These are phyloP conservation scores for Amyelois transitella DNA, from an alignment of 1,140 invertebrate genomes.

Conservation along the genomic window DNA sequence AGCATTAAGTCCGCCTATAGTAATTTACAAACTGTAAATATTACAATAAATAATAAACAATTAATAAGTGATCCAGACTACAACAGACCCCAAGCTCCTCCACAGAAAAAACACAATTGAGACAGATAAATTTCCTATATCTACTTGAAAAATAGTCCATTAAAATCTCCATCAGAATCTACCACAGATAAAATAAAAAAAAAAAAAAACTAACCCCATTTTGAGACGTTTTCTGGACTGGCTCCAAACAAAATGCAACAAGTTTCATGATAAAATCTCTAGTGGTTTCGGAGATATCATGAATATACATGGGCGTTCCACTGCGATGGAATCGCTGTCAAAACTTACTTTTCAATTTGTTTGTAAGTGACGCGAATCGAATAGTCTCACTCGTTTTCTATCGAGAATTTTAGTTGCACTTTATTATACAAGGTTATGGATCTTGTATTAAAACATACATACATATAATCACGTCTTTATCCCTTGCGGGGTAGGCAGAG, in stretches of 20 bases:
- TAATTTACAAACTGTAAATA: no score
- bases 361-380: background rate
- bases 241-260: conserved; percentile 2
- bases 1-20: no score
- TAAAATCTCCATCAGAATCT: background rate
- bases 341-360: background rate
- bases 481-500: no score
- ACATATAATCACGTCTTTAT: no score
- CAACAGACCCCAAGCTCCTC: no score
- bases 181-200: background rate
- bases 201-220: background rate
- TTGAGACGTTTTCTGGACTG: background rate
- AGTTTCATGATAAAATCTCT: conserved; percentile 5
- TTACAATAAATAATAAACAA: no score
- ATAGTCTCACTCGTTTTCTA: background rate
- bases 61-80: no score
- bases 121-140: no score
- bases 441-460: no score
- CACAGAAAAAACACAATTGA: no score
- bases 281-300: background rate
- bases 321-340: background rate
- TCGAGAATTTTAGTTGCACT: background rate
- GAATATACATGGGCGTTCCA: background rate
- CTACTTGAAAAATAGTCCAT: no score
- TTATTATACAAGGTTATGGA: no score